These are phyloP conservation scores for Heliothis subflexa DNA, from an alignment of 1,140 invertebrate species.

Conservation along the genomic window DNA sequence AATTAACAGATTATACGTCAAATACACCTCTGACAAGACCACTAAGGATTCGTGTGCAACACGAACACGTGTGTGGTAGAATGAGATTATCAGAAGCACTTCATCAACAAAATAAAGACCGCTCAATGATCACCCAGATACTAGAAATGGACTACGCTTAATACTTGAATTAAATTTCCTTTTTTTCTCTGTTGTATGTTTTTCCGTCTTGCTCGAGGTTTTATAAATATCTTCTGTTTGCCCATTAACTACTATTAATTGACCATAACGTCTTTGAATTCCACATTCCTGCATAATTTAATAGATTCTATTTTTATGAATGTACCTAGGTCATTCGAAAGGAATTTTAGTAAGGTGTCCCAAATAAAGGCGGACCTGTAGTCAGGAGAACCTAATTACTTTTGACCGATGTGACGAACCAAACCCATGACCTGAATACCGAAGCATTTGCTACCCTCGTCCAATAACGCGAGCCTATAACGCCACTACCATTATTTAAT, in stretches of 20 bases:
- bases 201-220: background rate
- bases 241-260: constrained; percentile 13
- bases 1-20: too few species aligned
- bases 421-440: constrained; percentile 20
- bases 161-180: background rate
- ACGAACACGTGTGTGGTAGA: too few species aligned
- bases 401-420: constrained; percentile 15
- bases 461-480: constrained; percentile 20
- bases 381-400: constrained; percentile 20
- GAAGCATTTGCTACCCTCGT: constrained; percentile 5
- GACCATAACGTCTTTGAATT: background rate
- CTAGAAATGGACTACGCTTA: background rate
- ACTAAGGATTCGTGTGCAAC: too few species aligned
- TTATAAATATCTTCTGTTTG: background rate
- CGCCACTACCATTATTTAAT: constrained; percentile 9
- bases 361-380: background rate
- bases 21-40: too few species aligned
- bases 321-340: background rate
- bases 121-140: background rate
- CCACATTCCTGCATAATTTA: constrained; percentile 12
- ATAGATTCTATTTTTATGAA: background rate
- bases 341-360: background rate
- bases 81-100: too few species aligned
- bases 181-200: too few species aligned
- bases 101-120: too few species aligned